Evolutionary conservation across 1,140 invertebrate genomes (phyloP).

Genomic region (Zaprionus davidi): DNA sequence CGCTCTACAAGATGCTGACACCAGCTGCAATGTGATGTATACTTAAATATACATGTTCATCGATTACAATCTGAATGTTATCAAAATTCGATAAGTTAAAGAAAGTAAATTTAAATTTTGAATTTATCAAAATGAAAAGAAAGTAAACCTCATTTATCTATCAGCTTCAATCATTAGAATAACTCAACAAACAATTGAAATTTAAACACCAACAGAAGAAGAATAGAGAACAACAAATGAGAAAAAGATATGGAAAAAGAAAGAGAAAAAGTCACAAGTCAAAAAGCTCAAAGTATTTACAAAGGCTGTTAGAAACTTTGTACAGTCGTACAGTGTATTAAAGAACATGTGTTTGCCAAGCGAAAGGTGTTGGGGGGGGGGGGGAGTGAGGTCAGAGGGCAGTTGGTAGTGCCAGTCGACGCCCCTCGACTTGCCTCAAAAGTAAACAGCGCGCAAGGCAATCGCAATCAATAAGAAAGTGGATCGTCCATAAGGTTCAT

Average conservation of each 20-base stretch:
- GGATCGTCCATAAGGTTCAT: slow-evolving; percentile 56
- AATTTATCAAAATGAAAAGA: no score
- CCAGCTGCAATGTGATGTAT: background rate
- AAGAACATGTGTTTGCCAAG: background rate
- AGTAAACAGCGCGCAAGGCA: slow-evolving; percentile 9
- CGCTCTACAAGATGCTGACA: background rate
- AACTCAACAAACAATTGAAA: no score
- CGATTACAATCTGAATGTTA: no score
- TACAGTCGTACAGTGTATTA: background rate
- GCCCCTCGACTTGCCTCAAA: background rate
- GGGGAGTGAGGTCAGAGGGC: background rate
- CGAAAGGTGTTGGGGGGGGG: background rate
- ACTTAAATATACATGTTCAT: background rate
- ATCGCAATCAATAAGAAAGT: slow-evolving; percentile 66
- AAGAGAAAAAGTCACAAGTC: slow-evolving; percentile 2
- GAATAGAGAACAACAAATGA: slow-evolving; percentile 21
- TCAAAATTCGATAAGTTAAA: no score
- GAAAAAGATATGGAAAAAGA: slow-evolving; percentile 16
- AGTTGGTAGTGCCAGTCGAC: background rate
- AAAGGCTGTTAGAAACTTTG: background rate
- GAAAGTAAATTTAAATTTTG: no score
- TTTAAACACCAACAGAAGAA: no score
- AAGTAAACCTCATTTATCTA: no score
- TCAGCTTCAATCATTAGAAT: no score
- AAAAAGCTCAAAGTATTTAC: background rate